Evolutionary conservation across 2,113 vertebrate species (phyloP).

Genomic region (Thalassarche chlororhynchos): DNA sequence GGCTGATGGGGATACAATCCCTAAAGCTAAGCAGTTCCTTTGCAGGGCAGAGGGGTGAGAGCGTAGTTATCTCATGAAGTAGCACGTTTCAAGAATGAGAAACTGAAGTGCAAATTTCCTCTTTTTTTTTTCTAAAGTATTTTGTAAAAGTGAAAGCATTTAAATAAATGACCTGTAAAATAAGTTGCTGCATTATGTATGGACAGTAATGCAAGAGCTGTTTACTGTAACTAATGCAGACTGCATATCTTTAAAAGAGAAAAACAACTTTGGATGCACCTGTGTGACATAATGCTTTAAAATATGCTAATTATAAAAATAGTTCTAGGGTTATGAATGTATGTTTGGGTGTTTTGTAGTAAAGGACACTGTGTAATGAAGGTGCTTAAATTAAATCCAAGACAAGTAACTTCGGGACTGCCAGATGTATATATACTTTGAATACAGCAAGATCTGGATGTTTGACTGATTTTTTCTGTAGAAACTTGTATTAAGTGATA

Average conservation of each 20-base stretch:
- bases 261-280: constrained; percentile 14
- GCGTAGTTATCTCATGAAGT: constrained; percentile 35
- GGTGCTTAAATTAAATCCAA: constrained; percentile 77
- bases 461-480: constrained; percentile 46
- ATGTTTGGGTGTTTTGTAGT: constrained; percentile 75
- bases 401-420: constrained; percentile 63
- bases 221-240: not conserved
- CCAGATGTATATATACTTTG: constrained; percentile 72
- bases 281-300: constrained; percentile 69
- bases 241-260: constrained; percentile 3
- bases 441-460: constrained; percentile 66
- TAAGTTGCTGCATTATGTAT: constrained; percentile 21
- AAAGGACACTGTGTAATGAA: constrained; percentile 73
- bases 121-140: constrained; percentile 24
- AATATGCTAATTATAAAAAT: constrained; percentile 48
- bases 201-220: constrained; percentile 1
- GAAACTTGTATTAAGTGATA: constrained; percentile 68
- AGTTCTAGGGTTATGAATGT: constrained; percentile 73
- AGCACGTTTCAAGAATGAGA: constrained; percentile 41
- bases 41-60: constrained; percentile 31
- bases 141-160: constrained; percentile 71
- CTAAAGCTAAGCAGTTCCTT: not conserved
- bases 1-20: not conserved
- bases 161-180: constrained; percentile 59
- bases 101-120: constrained; percentile 65